phyloP scores from a whole-genome alignment of 1,140 invertebrate species.

The Psilanteris sp. region DNA sequence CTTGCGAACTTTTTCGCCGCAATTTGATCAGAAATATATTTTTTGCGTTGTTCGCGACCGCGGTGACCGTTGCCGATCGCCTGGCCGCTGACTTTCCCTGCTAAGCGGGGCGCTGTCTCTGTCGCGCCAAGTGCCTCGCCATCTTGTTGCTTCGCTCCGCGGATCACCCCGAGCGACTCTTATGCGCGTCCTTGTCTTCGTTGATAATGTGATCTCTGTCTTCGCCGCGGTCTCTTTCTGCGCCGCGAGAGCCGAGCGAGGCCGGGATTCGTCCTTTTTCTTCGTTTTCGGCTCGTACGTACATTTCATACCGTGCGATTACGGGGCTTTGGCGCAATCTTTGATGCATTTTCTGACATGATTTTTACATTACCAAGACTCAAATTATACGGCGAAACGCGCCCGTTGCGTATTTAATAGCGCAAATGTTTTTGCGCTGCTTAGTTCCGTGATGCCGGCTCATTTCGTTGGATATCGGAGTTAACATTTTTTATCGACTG shows the following conservation, averaged over 20 bases:
- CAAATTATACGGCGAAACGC: constrained; percentile 39
- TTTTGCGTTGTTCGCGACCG: constrained; percentile 35
- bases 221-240: constrained; percentile 16
- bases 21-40: constrained; percentile 34
- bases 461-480: constrained; percentile 7
- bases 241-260: constrained; percentile 13
- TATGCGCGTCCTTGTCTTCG: constrained; percentile 39
- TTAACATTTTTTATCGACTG: background rate
- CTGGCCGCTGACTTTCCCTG: constrained; percentile 34
- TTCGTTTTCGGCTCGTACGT: constrained; percentile 28
- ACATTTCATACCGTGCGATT: constrained; percentile 54
- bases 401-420: constrained; percentile 30
- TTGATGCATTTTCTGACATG: constrained; percentile 59
- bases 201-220: constrained; percentile 23
- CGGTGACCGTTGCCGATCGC: constrained; percentile 33
- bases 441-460: constrained; percentile 11
- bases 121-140: constrained; percentile 18
- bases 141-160: constrained; percentile 25
- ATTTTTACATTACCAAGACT: constrained; percentile 47
- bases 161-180: constrained; percentile 47
- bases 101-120: constrained; percentile 1
- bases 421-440: constrained; percentile 15
- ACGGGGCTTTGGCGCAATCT: constrained; percentile 57
- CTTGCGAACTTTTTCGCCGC: constrained; percentile 4
- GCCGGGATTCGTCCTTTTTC: constrained; percentile 14